Percentiles rank a stretch among this genome's conserved stretches.
These are phyloP conservation scores for Crepidodera aurea DNA, from an alignment of 2,888 invertebrate genomes.

Conservation along the genomic window DNA sequence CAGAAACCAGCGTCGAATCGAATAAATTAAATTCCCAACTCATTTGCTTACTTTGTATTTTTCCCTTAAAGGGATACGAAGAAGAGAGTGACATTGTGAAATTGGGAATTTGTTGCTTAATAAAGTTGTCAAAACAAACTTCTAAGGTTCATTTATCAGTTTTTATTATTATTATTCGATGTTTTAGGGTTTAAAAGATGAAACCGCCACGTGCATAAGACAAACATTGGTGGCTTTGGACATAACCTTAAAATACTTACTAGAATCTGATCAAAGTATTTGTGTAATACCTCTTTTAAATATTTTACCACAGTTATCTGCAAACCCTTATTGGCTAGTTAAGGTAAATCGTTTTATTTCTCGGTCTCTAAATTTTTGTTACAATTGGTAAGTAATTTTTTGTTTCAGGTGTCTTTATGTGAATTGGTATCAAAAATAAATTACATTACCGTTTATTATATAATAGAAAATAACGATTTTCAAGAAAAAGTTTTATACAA, in stretches of 20 bases:
- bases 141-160: too few relatives aligned
- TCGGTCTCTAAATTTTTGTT: constrained; percentile 39
- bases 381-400: neutral
- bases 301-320: constrained; percentile 69
- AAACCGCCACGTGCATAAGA: constrained; percentile 78
- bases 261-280: constrained; percentile 69
- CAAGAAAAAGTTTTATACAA: constrained; percentile 69
- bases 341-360: constrained; percentile 69
- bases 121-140: too few relatives aligned
- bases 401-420: constrained; percentile 68
- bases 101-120: too few relatives aligned
- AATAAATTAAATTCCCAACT: too few relatives aligned
- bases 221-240: constrained; percentile 73
- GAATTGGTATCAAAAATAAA: constrained; percentile 70
- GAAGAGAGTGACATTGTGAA: too few relatives aligned
- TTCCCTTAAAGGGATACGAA: too few relatives aligned
- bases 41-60: too few relatives aligned
- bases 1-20: too few relatives aligned
- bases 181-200: constrained; percentile 74
- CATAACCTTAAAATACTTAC: constrained; percentile 66
- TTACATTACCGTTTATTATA: constrained; percentile 66
- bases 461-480: constrained; percentile 63
- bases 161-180: constrained; percentile 16
- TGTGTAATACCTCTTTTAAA: constrained; percentile 68
- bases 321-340: constrained; percentile 86